phyloP scores from a whole-genome alignment of 2,113 vertebrate genomes.

The Rana temporaria region DNA sequence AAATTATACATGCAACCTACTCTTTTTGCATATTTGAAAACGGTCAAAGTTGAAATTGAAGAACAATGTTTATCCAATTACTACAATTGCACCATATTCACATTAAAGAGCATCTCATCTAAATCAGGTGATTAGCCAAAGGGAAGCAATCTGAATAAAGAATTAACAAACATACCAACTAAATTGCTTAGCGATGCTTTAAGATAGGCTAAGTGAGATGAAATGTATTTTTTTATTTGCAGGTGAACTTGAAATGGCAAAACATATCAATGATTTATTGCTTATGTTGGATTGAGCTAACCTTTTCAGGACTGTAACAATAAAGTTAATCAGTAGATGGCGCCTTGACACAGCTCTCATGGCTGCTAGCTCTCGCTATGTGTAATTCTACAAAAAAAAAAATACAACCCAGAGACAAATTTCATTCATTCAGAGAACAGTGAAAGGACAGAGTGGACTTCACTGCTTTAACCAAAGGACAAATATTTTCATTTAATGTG shows the following conservation, averaged over 20 bases:
- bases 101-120: conserved; percentile 46
- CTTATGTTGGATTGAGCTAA: background rate
- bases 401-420: conserved; percentile 9
- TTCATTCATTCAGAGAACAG: conserved; percentile 1
- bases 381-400: conserved; percentile 11
- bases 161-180: conserved; percentile 34
- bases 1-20: conserved; percentile 5
- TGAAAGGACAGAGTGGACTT: background rate
- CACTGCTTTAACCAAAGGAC: background rate
- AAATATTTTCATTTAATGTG: background rate
- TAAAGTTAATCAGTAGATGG: conserved; percentile 43
- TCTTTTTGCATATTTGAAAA: conserved; percentile 26
- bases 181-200: conserved; percentile 31
- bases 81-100: conserved; percentile 44
- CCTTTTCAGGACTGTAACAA: conserved; percentile 28
- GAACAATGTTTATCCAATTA: conserved; percentile 44
- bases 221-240: conserved; percentile 43
- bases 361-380: background rate
- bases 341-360: conserved; percentile 50
- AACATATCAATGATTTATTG: conserved; percentile 49
- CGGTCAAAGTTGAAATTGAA: conserved; percentile 54
- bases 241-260: conserved; percentile 25
- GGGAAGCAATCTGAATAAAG: conserved; percentile 50
- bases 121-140: conserved; percentile 53
- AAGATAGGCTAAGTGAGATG: conserved; percentile 34